Conservation (phyloP, 2,797 vertebrate genomes). For the Ciconia nigra region DNA sequence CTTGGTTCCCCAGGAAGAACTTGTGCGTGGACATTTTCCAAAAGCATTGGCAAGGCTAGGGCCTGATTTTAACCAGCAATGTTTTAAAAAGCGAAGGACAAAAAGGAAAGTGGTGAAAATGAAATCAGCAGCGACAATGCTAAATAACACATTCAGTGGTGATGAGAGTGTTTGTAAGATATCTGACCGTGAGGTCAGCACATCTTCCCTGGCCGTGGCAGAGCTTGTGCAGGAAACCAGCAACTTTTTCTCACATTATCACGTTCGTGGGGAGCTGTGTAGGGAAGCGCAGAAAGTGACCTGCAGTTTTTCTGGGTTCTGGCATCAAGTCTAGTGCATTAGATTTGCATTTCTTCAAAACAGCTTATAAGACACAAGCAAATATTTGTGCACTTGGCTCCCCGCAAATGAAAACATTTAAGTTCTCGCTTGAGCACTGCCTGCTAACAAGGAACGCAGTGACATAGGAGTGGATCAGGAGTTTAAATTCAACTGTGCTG, state of each 20-base stretch:
- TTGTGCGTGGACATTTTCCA: rapidly evolving
- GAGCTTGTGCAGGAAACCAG: not conserved
- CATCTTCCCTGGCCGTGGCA: not conserved
- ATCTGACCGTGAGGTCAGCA: not conserved
- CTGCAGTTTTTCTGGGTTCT: not conserved
- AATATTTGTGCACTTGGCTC: not conserved
- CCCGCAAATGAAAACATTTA: not conserved
- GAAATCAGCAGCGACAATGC: not conserved
- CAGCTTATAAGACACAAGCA: not conserved
- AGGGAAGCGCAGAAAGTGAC: not conserved
- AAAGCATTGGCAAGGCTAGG: not conserved
- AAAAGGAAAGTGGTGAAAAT: not conserved
- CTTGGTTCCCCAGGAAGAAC: not conserved
- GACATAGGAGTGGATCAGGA: not conserved
- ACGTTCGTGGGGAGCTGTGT: rapidly evolving
- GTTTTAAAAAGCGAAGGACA: not conserved
- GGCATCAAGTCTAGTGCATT: not conserved
- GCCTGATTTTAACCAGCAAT: rapidly evolving
- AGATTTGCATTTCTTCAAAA: not conserved
- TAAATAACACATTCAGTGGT: not conserved
- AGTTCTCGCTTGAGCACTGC: not conserved
- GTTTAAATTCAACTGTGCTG: rapidly evolving
- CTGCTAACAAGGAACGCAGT: not conserved
- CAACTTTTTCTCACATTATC: not conserved
- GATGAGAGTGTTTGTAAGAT: not conserved